Percentiles rank a stretch among this genome's conserved stretches.
Evolutionary conservation across 30 jellyfish, hydroid and myxozoan species (phyloP).

Genomic region (Morbakka virulenta): DNA sequence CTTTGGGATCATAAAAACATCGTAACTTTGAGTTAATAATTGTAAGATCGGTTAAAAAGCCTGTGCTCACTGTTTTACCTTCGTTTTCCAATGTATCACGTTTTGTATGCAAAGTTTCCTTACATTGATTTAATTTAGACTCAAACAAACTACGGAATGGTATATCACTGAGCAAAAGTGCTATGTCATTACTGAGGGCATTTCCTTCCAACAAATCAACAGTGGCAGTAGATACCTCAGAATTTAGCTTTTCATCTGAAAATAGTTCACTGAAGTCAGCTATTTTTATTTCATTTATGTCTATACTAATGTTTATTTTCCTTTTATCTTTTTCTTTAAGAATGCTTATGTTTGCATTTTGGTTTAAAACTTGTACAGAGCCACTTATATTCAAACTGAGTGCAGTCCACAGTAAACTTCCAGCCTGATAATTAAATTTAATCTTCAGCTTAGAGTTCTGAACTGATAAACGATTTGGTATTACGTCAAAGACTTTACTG

Average conservation of each 20-base stretch:
- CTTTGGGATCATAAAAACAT: slow-evolving; percentile 61
- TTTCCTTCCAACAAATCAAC: no score
- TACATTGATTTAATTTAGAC: no score
- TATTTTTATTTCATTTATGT: slow-evolving; percentile 26
- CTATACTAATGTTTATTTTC: slow-evolving; percentile 26
- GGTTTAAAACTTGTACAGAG: slow-evolving; percentile 13
- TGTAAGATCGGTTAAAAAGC: no score
- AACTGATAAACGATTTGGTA: slow-evolving; percentile 52
- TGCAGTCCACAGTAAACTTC: slow-evolving; percentile 56
- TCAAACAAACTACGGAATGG: no score
- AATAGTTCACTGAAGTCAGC: slow-evolving; percentile 18
- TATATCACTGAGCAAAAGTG: no score
- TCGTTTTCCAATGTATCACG: no score
- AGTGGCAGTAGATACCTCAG: no score
- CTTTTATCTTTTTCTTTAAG: slow-evolving; percentile 42
- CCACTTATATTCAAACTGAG: slow-evolving; percentile 35
- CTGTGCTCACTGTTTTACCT: no score
- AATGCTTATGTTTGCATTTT: slow-evolving; percentile 16
- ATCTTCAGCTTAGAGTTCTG: slow-evolving; percentile 29
- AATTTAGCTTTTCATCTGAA: slow-evolving; percentile 15
- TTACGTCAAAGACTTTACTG: slow-evolving; percentile 43
- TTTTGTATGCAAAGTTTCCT: no score
- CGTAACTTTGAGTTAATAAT: slow-evolving; percentile 31
- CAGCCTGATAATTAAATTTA: slow-evolving; percentile 46
- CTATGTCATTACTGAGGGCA: no score